Base-by-base conservation (phyloP, 2,888 invertebrate genomes). In the Neuroscelio doddi region DNA sequence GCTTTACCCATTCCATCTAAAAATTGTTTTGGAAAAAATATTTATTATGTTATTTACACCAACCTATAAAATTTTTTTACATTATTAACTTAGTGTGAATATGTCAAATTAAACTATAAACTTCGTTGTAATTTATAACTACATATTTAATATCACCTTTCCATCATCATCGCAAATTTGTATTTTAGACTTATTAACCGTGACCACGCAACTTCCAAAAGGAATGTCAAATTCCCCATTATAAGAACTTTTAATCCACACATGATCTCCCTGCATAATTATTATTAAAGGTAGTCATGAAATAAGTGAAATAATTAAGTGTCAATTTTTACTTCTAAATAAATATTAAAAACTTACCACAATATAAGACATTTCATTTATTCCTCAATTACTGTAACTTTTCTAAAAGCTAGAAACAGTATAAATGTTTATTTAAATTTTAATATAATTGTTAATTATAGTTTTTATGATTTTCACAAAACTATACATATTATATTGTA, bases 81-180 rank as follows among this genome's bases (percentile, higher is more conserved):
- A n/a, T n/a, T n/a, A n/a, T n/a, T n/a, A n/a, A n/a, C n/a, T n/a
- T n/a, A n/a, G n/a, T n/a, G n/a, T n/a, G n/a, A n/a, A n/a, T n/a
- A n/a, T n/a, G n/a, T n/a, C n/a, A n/a, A n/a, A n/a, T n/a, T n/a
- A n/a, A n/a, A n/a, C n/a, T n/a, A n/a, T n/a, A n/a, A n/a, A n/a
- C n/a, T n/a, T n/a, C n/a, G n/a, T n/a, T n/a, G n/a, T n/a, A n/a
- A n/a, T n/a, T n/a, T n/a, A n/a, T n/a, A n/a, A n/a, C n/a, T 21
- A 21, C 2, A 21, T 3, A 5, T 21, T 16, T 38, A 16, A 2
- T 17, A 5, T 41, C n/a, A 95, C 93, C 76, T 91, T 90, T 10
- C 92, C 94, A 76, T 94, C 92, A 81, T 97, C 97, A 84, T 96
- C 94, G 71, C 89, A 86, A 8, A 97, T 91, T 81, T 92, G 89